A percentile compares a stretch with the other conserved stretches of the same genome.
phyloP scores from a whole-genome alignment of 1,140 invertebrate genomes.

The Spodoptera frugiperda region DNA sequence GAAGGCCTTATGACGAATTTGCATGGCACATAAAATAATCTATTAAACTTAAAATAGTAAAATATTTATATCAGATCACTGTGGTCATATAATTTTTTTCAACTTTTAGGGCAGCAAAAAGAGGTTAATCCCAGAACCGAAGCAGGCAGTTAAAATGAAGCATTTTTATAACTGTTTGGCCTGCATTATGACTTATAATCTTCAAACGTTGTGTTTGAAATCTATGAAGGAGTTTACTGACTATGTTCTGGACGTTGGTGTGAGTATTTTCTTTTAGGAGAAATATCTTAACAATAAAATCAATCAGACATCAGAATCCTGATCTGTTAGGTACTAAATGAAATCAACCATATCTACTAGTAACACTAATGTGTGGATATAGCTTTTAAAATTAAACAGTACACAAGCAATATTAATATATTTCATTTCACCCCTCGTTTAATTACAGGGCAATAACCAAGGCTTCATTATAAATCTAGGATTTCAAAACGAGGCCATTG shows the following conservation, averaged over 20 bases:
- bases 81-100: no score
- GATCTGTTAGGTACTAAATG: no score
- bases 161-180: constrained; percentile 95
- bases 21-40: no score
- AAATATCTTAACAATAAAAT: no score
- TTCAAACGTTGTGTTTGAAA: constrained; percentile 92
- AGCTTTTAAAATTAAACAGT: constrained; percentile 40
- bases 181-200: constrained; percentile 94
- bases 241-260: constrained; percentile 91
- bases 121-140: constrained; percentile 90
- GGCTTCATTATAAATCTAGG: constrained; percentile 92
- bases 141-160: constrained; percentile 88
- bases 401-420: background rate
- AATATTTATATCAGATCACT: no score
- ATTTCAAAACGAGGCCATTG: constrained; percentile 89
- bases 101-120: constrained; percentile 89
- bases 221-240: constrained; percentile 93
- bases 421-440: background rate
- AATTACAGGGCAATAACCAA: constrained; percentile 88
- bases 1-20: no score
- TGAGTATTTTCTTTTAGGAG: constrained; percentile 77
- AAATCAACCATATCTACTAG: no score
- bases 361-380: background rate
- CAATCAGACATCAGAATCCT: no score
- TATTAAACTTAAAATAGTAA: no score